Evolutionary conservation across 1,140 invertebrate species (phyloP), one percentile per base, ranked within the genome.

Genomic region (Apocrypta bakeri): DNA sequence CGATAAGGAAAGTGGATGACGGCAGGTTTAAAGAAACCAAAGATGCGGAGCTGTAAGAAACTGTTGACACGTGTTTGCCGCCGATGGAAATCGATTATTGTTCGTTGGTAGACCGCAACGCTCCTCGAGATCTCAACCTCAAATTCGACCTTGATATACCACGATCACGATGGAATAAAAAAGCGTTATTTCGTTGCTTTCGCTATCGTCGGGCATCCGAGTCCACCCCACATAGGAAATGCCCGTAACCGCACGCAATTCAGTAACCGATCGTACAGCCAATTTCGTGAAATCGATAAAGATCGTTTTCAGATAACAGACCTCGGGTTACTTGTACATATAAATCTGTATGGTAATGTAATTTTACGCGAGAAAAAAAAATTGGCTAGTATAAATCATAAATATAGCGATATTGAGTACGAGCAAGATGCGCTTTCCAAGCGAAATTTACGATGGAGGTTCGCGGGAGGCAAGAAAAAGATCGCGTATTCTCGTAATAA

Each of bases 1-100:
- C 66, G 33, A 68, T 40, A 78, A 78, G 31, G 21, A 64, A 78
- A 78, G 33, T n/a, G n/a, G 31, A n/a, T 31, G 17, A 61, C 40
- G 40, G 37, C 14, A 48, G 14, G 40, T 42, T 9, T 1, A 42
- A 4, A 42, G 40, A 42, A 42, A 9, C 40, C 8, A 42, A 42
- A 42, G 40, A 42, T 42, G 40, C 40, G n/a, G 56, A 11, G 24
- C 14, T 56, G 21, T 56, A n/a, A 56, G 48, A 56, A 56, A 21
- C 48, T 56, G 48, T 56, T 56, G 48, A 56, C 48, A 56, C 48
- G 48, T 56, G 48, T 56, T 56, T 24, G 61, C 33, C 37, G 33
- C 40, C n/a, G 14, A 48, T 48, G 42, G 42, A 3, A 48, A n/a
- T 21, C 48, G 48, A 21, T n/a, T 56, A 37, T 37, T 6, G 48